Conservation (phyloP, 1,140 invertebrate genomes). For the Atta cephalotes region DNA sequence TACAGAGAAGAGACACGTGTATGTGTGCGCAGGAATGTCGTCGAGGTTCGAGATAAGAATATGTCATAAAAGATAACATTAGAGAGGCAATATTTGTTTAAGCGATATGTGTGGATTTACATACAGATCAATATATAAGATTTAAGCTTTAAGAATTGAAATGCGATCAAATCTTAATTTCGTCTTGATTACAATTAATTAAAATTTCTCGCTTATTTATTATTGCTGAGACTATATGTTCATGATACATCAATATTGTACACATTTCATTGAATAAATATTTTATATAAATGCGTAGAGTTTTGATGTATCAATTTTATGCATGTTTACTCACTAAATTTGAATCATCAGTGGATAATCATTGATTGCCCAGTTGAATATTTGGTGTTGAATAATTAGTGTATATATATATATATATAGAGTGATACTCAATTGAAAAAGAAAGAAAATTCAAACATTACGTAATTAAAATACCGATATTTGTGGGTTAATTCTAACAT, state of each 20-base stretch:
- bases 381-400: no score
- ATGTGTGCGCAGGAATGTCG: constrained; percentile 22
- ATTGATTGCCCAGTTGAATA: no score
- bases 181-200: background rate
- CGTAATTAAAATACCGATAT: no score
- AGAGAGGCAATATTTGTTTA: constrained; percentile 29
- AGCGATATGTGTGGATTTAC: background rate
- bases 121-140: background rate
- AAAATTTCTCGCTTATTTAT: background rate
- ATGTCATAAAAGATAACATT: constrained; percentile 49
- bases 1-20: background rate
- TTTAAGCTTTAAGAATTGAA: background rate
- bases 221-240: background rate
- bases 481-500: no score
- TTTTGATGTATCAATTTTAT: background rate
- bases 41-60: constrained; percentile 39
- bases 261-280: background rate
- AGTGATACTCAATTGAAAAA: no score
- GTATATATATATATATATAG: no score
- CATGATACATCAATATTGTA: background rate
- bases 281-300: background rate
- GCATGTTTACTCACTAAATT: background rate
- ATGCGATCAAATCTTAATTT: background rate
- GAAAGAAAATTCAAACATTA: no score
- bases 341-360: no score